A percentile compares a stretch with the other conserved stretches of the same genome.
Evolutionary conservation across 64 coral and sea anemone species (phyloP).

Genomic region (Platygyra sinensis): DNA sequence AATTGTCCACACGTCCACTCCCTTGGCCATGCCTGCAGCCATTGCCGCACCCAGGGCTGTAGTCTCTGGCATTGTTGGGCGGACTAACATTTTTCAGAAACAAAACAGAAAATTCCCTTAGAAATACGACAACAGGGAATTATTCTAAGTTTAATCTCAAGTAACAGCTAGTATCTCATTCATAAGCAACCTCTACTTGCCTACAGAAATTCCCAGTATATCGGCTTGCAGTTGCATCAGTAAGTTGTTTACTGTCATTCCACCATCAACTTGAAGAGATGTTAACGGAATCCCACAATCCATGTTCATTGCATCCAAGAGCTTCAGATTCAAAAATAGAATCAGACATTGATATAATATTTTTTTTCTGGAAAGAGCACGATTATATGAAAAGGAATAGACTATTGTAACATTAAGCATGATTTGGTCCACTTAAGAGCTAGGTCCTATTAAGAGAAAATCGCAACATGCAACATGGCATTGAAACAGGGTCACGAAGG

Average conservation of each 20-base stretch:
- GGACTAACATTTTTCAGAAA: constrained; percentile 51
- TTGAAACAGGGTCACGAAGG: too few relatives aligned
- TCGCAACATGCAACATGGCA: too few relatives aligned
- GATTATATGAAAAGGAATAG: too few relatives aligned
- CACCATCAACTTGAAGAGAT: constrained; percentile 93
- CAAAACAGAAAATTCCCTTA: background rate
- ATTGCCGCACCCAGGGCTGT: constrained; percentile 96
- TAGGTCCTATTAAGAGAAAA: too few relatives aligned
- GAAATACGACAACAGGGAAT: background rate
- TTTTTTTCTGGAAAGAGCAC: too few relatives aligned
- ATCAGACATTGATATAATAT: background rate
- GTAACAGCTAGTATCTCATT: too few relatives aligned
- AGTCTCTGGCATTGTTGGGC: constrained; percentile 97
- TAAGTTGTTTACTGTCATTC: constrained; percentile 92
- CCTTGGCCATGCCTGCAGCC: constrained; percentile 90
- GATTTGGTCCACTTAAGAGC: too few relatives aligned
- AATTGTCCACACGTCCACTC: constrained; percentile 81
- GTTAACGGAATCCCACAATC: constrained; percentile 94
- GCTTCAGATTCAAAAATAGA: constrained; percentile 14
- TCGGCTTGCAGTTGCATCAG: constrained; percentile 98
- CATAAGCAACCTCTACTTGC: constrained; percentile 33
- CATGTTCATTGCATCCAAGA: constrained; percentile 98
- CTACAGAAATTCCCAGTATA: constrained; percentile 95
- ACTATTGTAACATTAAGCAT: too few relatives aligned
- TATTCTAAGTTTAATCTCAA: background rate